phyloP scores from a whole-genome alignment of 2,888 invertebrate species.

The Catocala sponsa region DNA sequence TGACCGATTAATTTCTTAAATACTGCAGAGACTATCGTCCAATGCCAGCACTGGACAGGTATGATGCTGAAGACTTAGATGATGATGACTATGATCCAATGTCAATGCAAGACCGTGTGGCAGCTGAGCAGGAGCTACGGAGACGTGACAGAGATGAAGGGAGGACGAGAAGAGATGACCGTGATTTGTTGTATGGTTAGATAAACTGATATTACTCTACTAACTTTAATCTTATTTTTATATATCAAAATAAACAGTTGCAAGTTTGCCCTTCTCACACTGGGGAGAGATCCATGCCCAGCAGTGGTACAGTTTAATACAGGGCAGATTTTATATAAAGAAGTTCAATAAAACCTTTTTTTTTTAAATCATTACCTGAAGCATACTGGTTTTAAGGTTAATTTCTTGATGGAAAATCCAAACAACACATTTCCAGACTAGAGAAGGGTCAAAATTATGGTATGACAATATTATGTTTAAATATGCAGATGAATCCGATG shows the following conservation, averaged over 20 bases:
- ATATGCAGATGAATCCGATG: conserved; percentile 92
- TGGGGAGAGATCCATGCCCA: too few relatives aligned
- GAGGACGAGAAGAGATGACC: conserved; percentile 91
- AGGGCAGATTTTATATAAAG: too few relatives aligned
- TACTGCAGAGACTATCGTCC: conserved; percentile 96
- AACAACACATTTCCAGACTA: too few relatives aligned
- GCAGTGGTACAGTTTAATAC: too few relatives aligned
- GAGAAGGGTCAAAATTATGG: conserved; percentile 83
- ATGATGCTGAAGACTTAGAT: conserved; percentile 95
- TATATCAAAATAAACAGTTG: too few relatives aligned
- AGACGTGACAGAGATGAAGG: conserved; percentile 95
- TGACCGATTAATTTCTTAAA: not conserved
- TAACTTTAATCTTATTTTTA: not conserved
- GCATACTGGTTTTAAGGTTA: too few relatives aligned
- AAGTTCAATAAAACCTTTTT: too few relatives aligned
- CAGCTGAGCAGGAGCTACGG: conserved; percentile 96
- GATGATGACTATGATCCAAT: conserved; percentile 95
- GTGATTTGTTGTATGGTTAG: conserved; percentile 95
- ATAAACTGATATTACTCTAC: not conserved
- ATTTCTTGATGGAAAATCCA: too few relatives aligned
- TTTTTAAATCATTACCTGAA: too few relatives aligned
- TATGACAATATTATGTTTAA: conserved; percentile 57
- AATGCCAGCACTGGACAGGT: conserved; percentile 97
- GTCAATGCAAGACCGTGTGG: conserved; percentile 94
- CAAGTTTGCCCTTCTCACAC: too few relatives aligned